Conservation (phyloP, 2,888 invertebrate genomes). For the Crepidodera aurea region DNA sequence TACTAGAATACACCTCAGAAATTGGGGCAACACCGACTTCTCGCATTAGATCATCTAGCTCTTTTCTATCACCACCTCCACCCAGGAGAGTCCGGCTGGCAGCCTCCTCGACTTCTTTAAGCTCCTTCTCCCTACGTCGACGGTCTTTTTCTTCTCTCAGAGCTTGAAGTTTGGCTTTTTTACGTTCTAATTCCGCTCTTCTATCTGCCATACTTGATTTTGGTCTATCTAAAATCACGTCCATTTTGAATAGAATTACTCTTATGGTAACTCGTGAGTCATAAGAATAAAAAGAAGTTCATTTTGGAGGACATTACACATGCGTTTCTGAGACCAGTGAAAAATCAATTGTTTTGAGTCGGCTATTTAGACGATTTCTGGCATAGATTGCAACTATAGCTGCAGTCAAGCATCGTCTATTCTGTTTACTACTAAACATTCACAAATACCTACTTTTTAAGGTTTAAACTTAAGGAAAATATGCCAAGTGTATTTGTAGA, state of each 20-base stretch:
- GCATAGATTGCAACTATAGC: neutral
- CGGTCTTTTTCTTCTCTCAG: constrained; percentile 90
- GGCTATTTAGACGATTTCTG: constrained; percentile 9
- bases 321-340: constrained; percentile 40
- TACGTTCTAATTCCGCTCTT: constrained; percentile 91
- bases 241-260: constrained; percentile 39
- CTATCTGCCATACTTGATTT: constrained; percentile 77
- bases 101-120: constrained; percentile 83
- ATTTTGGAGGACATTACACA: constrained; percentile 39
- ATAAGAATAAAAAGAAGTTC: constrained; percentile 40
- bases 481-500: constrained; percentile 6
- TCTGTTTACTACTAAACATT: neutral
- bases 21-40: constrained; percentile 88
- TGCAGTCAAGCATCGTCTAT: neutral
- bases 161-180: constrained; percentile 90
- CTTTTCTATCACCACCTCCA: constrained; percentile 65
- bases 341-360: constrained; percentile 46
- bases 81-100: constrained; percentile 65
- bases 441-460: neutral
- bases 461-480: constrained; percentile 9
- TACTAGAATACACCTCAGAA: constrained; percentile 83
- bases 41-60: constrained; percentile 86
- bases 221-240: constrained; percentile 48
- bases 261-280: constrained; percentile 32
- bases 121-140: constrained; percentile 83